phyloP scores from a whole-genome alignment of 2,113 vertebrate species.

The Podiceps cristatus region DNA sequence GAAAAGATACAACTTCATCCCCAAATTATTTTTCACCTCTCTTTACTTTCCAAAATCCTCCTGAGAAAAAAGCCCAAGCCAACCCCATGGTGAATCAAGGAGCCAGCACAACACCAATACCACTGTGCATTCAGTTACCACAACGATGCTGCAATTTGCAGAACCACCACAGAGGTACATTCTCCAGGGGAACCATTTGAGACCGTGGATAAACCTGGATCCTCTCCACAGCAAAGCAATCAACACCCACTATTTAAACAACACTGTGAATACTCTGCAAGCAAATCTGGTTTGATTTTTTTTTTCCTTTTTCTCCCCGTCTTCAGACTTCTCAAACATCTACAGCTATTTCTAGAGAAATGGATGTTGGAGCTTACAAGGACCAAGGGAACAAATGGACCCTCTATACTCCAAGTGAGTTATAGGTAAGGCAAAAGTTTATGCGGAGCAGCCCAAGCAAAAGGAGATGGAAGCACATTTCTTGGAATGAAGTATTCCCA shows the following conservation, averaged over 20 bases:
- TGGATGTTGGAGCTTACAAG: not conserved
- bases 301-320: not conserved
- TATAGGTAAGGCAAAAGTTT: not conserved
- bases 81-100: not conserved
- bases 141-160: not conserved
- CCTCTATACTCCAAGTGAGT: not conserved
- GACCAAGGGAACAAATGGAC: not conserved
- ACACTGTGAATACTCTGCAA: fast-evolving
- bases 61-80: not conserved
- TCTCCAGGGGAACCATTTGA: not conserved
- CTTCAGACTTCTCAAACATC: not conserved
- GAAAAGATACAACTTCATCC: not conserved
- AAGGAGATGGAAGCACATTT: not conserved
- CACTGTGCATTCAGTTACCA: not conserved
- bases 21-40: not conserved
- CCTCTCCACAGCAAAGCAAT: not conserved
- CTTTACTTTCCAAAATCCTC: not conserved
- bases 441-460: not conserved
- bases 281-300: not conserved
- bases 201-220: not conserved
- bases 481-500: not conserved
- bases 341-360: not conserved
- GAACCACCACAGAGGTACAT: not conserved
- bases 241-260: not conserved
- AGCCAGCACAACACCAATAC: not conserved